Evolutionary conservation across 2,888 invertebrate genomes (phyloP).

Genomic region (Hedychridium roseum): DNA sequence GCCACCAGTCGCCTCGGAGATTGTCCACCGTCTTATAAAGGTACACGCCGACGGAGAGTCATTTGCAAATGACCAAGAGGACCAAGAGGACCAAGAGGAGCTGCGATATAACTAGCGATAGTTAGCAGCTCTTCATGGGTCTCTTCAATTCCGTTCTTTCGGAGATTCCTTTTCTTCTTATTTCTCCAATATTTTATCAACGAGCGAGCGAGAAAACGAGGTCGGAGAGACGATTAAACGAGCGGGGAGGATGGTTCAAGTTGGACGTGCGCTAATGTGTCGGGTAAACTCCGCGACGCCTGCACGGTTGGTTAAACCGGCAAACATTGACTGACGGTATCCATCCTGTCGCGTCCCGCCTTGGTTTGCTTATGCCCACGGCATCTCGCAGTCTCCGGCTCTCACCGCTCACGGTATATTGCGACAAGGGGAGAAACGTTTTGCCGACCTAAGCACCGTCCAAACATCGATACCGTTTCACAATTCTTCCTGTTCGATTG

Average conservation of each 20-base stretch:
- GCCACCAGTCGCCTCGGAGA: no score
- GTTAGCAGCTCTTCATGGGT: no score
- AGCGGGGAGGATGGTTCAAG: conserved; percentile 41
- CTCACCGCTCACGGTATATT: conserved; percentile 3
- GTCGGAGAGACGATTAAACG: conserved; percentile 46
- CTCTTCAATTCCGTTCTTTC: no score
- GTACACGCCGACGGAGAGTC: no score
- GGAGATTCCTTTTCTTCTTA: no score
- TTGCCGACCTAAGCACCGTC: neutral
- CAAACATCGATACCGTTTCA: conserved; percentile 18
- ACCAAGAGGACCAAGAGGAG: no score
- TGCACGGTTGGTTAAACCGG: conserved; percentile 54
- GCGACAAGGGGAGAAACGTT: neutral
- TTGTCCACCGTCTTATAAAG: no score
- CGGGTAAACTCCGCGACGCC: conserved; percentile 48
- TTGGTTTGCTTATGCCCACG: conserved; percentile 12
- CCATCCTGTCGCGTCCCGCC: conserved; percentile 33
- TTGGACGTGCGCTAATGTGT: conserved; percentile 48
- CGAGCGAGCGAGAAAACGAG: conserved; percentile 19
- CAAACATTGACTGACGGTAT: conserved; percentile 56
- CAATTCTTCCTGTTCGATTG: conserved; percentile 21
- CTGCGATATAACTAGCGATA: no score
- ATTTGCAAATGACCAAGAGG: no score
- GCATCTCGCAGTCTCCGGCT: conserved; percentile 8
- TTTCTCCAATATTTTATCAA: neutral